A percentile compares a stretch with the other conserved stretches of the same genome.
Evolutionary conservation across 1,140 invertebrate genomes (phyloP).

Genomic region (Musca domestica): DNA sequence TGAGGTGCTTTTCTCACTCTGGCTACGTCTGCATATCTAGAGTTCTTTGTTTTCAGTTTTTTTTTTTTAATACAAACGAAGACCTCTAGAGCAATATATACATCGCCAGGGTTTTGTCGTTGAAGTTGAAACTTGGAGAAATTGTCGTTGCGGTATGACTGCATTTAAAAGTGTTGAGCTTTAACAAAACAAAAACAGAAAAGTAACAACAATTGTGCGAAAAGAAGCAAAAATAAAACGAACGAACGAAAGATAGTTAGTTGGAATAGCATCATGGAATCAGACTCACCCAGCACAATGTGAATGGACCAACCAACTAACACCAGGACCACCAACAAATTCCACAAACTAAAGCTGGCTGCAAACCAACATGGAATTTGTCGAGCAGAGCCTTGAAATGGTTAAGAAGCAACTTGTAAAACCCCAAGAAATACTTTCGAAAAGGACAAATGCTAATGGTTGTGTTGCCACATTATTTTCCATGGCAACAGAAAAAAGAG

Average conservation of each 20-base stretch:
- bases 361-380: background rate
- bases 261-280: too few relatives aligned
- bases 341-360: background rate
- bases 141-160: constrained; percentile 5
- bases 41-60: too few relatives aligned
- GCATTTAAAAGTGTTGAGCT: constrained; percentile 13
- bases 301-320: too few relatives aligned
- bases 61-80: too few relatives aligned
- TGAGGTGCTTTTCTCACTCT: too few relatives aligned
- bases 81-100: too few relatives aligned
- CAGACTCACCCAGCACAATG: background rate
- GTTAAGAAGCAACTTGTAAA: background rate
- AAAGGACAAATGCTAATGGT: background rate
- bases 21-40: too few relatives aligned
- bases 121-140: constrained; percentile 4
- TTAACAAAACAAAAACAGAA: background rate
- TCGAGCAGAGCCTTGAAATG: background rate
- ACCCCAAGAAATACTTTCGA: background rate
- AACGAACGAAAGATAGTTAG: too few relatives aligned
- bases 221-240: constrained; percentile 7
- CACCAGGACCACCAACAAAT: background rate
- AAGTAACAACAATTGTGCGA: constrained; percentile 9
- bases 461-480: constrained; percentile 11
- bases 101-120: background rate
- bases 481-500: background rate